Base-by-base conservation (phyloP, 2,797 vertebrate genomes). In the Mus minutoides region DNA sequence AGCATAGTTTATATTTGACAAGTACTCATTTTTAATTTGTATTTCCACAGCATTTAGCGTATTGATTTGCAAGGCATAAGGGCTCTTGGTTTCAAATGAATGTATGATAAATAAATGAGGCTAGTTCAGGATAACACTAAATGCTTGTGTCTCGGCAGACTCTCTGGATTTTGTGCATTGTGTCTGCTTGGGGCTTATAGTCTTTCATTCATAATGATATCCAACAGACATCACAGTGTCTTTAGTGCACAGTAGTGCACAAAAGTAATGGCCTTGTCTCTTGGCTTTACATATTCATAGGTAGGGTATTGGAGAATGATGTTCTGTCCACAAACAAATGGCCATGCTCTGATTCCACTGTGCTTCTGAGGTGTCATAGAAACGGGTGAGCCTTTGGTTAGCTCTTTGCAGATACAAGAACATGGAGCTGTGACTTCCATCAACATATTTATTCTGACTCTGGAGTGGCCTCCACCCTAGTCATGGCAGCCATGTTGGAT, bases 1-100 rank as follows among this genome's bases (percentile, higher is more conserved):
- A 95, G 95, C 83, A 71, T 14, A 73, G 93, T 88, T 95, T 77
- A 85, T 94, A 78, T 92, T 89, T 94, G 69, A 95, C n/a, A 96
- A 93, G 73, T 69, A 6, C 77, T 96, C 75, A 22, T 90, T 94
- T 85, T 83, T 37, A 87, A 26, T 95, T 88, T 64, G 87, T 31
- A 58, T 89, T 24, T 37, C 22, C 17, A 69, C 12, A 46, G 73
- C 76, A 77, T 86, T 87, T 52, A 85, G 26, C 29, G 17, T 80
- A 87, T 90, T 76, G 87, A 64, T 95, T 92, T 95, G 56, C 26
- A 94, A 95, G 78, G 17, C 16, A 43, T 21, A 54, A 85, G 31
- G 11, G 1, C 43, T 84, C 34, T 94, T 76, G 75, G 13, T 94
- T 90, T 71, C 91, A 77, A 94, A 84, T 80, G 79, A 82, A 93